A percentile compares a stretch with the other conserved stretches of the same genome.
Evolutionary conservation across 2,113 vertebrate species (phyloP).

Genomic region (Siniperca chuatsi): DNA sequence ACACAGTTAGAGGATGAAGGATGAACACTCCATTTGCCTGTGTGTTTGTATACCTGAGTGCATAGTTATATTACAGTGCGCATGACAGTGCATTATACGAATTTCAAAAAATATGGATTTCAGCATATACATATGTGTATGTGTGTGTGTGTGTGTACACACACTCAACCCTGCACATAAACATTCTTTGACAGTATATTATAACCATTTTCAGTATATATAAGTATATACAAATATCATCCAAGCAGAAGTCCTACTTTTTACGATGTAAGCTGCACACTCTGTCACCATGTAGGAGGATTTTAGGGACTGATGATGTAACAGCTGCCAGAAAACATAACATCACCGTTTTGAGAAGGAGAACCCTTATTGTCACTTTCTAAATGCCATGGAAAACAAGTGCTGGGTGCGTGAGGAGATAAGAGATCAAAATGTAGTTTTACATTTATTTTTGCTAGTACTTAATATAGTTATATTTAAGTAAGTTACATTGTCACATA

Average conservation of each 20-base stretch:
- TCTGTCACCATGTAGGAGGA: conserved; percentile 12
- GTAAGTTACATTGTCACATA: neutral
- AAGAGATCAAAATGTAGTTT: neutral
- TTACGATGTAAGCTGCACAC: neutral
- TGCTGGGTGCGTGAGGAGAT: neutral
- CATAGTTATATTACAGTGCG: neutral
- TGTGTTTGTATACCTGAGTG: conserved; percentile 36
- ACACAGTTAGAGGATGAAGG: conserved; percentile 42
- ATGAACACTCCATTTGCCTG: conserved; percentile 18
- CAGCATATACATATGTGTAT: neutral
- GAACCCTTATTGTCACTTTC: conserved; percentile 33
- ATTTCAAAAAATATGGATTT: neutral
- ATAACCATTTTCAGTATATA: neutral
- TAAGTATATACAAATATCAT: neutral
- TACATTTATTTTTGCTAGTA: neutral
- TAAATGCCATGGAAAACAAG: conserved; percentile 44
- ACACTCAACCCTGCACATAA: neutral
- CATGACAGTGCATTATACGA: neutral
- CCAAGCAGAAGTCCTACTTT: neutral
- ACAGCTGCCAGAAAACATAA: conserved; percentile 64
- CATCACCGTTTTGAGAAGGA: conserved; percentile 21
- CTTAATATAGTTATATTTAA: too few relatives aligned
- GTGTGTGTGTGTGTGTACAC: neutral
- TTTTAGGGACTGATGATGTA: conserved; percentile 47
- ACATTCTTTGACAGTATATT: neutral